These are phyloP conservation scores for Hemibagrus guttatus DNA, from an alignment of 2,797 vertebrate species.

Conservation along the genomic window DNA sequence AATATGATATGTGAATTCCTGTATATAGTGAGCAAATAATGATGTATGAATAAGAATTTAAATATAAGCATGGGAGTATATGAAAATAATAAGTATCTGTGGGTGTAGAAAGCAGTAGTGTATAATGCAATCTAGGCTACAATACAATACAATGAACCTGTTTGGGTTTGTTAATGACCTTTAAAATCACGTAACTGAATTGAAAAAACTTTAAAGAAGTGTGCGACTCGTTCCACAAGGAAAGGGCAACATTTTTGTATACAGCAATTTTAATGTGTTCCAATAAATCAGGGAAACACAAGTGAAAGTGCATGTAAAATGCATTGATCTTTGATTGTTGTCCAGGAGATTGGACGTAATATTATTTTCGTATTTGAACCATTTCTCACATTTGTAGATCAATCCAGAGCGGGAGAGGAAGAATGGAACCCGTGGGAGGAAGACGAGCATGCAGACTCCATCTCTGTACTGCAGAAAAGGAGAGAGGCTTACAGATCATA, in stretches of 20 bases:
- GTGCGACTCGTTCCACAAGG: neutral
- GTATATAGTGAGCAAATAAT: neutral
- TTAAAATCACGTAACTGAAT: neutral
- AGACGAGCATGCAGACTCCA: conserved; percentile 82
- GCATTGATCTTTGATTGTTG: neutral
- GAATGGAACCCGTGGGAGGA: conserved; percentile 97
- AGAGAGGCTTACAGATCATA: conserved; percentile 79
- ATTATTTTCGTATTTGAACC: neutral
- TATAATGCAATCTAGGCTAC: neutral
- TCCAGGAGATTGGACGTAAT: neutral
- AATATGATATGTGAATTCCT: neutral
- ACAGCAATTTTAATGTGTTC: neutral
- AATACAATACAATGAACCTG: neutral
- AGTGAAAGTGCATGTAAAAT: neutral
- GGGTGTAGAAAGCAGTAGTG: neutral
- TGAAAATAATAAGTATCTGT: neutral
- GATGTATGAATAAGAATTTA: too few species aligned
- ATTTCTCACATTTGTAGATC: conserved; percentile 56
- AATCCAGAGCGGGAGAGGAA: conserved; percentile 67
- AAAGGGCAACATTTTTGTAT: neutral
- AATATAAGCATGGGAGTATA: neutral
- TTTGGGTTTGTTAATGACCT: neutral
- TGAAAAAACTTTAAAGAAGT: neutral
- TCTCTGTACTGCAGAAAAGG: conserved; percentile 75
- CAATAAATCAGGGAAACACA: neutral